These are phyloP conservation scores for Sebastes hubbsi DNA, from an alignment of 2,797 vertebrate genomes.

Conservation along the genomic window DNA sequence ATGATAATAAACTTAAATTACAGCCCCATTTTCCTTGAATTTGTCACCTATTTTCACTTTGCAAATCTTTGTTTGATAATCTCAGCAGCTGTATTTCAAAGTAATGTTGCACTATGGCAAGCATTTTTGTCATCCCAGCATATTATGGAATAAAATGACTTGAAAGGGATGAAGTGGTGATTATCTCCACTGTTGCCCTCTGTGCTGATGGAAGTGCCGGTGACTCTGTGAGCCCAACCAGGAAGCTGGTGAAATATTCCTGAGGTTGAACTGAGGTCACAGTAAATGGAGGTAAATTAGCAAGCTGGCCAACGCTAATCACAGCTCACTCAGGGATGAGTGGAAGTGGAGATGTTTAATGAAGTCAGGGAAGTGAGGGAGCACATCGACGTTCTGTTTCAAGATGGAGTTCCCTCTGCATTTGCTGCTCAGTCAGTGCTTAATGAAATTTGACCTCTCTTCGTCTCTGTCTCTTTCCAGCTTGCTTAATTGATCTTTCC, in stretches of 20 bases:
- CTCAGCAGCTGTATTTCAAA: conserved; percentile 4
- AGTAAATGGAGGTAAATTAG: conserved; percentile 44
- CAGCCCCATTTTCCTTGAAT: neutral
- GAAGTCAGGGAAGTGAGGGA: conserved; percentile 32
- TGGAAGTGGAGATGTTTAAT: conserved; percentile 39
- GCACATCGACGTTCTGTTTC: neutral
- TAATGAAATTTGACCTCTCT: conserved; percentile 12
- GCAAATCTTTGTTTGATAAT: neutral
- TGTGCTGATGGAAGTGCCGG: neutral
- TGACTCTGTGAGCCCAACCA: neutral
- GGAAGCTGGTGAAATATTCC: neutral
- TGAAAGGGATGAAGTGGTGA: neutral
- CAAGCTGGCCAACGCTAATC: conserved; percentile 34
- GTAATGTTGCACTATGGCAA: neutral
- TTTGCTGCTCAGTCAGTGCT: neutral
- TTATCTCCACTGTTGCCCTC: neutral
- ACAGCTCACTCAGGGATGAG: conserved; percentile 31
- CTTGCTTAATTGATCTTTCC: neutral
- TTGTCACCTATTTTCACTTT: neutral
- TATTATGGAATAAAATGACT: neutral
- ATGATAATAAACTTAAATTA: neutral
- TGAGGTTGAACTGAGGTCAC: conserved; percentile 20
- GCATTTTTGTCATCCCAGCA: neutral
- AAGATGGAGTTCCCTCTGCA: neutral
- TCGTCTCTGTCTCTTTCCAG: neutral